These are phyloP conservation scores for Ooceraea biroi DNA, from an alignment of 1,140 invertebrate species.

Conservation along the genomic window DNA sequence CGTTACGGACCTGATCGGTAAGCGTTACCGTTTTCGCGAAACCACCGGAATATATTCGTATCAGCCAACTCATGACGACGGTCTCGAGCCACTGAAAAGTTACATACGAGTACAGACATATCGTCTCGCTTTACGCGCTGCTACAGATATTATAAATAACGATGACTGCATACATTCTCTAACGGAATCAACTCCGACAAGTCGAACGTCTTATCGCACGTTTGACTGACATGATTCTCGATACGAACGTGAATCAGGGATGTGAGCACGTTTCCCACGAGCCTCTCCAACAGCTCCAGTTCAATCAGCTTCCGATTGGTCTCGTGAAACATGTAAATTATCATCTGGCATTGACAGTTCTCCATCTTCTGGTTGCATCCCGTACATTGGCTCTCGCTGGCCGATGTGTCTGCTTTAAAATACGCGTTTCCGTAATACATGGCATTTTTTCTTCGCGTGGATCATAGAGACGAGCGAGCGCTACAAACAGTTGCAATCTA, in stretches of 20 bases:
- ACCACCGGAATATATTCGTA: conserved; percentile 91
- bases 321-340: conserved; percentile 92
- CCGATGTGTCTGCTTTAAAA: conserved; percentile 84
- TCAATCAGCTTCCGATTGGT: conserved; percentile 91
- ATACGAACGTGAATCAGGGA: conserved; percentile 93
- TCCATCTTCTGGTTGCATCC: conserved; percentile 91
- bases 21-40: conserved; percentile 87
- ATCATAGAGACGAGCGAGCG: neutral
- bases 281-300: conserved; percentile 91
- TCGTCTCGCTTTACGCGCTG: neutral
- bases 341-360: conserved; percentile 91
- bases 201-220: conserved; percentile 94
- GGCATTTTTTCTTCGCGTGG: neutral
- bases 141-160: neutral
- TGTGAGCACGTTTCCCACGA: conserved; percentile 93
- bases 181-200: conserved; percentile 90
- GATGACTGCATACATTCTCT: conserved; percentile 88
- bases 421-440: neutral
- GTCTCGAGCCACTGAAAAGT: conserved; percentile 90
- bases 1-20: conserved; percentile 86
- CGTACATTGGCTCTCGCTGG: conserved; percentile 88
- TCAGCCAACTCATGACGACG: conserved; percentile 94
- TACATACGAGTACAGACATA: conserved; percentile 41
- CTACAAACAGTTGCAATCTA: conserved; percentile 66
- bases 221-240: conserved; percentile 91